A percentile compares a stretch with the other conserved stretches of the same genome.
phyloP scores from a whole-genome alignment of 2,888 invertebrate species.

The Amphimallon solstitiale region DNA sequence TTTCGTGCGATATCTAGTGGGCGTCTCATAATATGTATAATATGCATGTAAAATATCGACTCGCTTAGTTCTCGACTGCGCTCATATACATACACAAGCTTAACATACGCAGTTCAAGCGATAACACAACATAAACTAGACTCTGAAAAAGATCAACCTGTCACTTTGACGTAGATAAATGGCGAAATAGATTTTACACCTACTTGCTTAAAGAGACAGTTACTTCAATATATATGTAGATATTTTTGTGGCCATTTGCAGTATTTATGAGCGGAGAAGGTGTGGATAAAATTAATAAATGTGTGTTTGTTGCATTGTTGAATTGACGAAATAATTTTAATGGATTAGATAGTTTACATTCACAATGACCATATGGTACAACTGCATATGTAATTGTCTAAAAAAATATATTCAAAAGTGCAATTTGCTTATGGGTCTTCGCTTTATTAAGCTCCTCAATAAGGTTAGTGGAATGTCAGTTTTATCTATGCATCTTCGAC shows the following conservation, averaged over 20 bases:
- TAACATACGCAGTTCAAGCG: neutral
- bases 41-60: conserved; percentile 19
- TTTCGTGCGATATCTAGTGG: conserved; percentile 7
- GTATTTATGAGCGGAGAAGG: conserved; percentile 17
- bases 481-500: no score
- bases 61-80: neutral
- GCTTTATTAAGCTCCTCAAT: no score
- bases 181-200: conserved; percentile 29
- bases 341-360: no score
- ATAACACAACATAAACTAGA: conserved; percentile 9
- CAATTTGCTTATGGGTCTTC: no score
- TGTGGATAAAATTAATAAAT: conserved; percentile 28
- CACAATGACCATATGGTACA: no score
- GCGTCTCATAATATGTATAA: conserved; percentile 11
- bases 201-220: conserved; percentile 15
- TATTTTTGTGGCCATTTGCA: conserved; percentile 19
- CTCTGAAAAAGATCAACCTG: conserved; percentile 18
- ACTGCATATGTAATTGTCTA: no score
- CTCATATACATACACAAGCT: neutral
- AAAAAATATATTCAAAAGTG: no score
- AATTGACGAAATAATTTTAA: conserved; percentile 5
- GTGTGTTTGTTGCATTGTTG: neutral
- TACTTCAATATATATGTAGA: neutral
- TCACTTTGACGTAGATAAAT: conserved; percentile 26
- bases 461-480: no score